These are phyloP conservation scores for Morone saxatilis DNA, from an alignment of 2,113 vertebrate species.

Conservation along the genomic window DNA sequence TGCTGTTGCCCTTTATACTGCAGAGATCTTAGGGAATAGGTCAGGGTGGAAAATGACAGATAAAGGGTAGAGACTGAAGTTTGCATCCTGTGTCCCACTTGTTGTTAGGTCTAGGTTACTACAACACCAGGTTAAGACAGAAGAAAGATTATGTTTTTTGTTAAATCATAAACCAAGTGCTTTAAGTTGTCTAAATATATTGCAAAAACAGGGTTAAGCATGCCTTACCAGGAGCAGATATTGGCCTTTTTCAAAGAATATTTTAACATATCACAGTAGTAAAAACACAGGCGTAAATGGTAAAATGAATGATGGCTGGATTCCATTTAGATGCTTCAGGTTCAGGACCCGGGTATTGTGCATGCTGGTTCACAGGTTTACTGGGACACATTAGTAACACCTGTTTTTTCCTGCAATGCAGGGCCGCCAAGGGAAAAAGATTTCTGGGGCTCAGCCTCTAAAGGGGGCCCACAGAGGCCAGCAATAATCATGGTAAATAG, in stretches of 20 bases:
- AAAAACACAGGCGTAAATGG: not conserved
- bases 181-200: not conserved
- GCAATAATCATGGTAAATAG: too few species aligned
- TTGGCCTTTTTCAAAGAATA: not conserved
- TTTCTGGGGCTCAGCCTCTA: too few species aligned
- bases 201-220: not conserved
- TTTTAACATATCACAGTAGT: not conserved
- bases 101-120: not conserved
- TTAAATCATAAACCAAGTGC: not conserved
- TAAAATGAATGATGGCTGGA: not conserved
- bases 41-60: too few species aligned
- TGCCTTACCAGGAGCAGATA: not conserved
- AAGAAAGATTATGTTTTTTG: too few species aligned
- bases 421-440: too few species aligned
- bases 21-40: too few species aligned
- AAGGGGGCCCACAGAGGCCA: too few species aligned
- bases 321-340: not conserved
- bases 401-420: not conserved
- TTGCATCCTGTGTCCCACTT: too few species aligned
- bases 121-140: too few species aligned
- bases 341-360: not conserved
- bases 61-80: too few species aligned
- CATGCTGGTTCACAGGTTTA: not conserved
- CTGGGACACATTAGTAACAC: not conserved
- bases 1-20: not conserved